Base-by-base conservation (phyloP, 2,888 invertebrate genomes). In the Lycia hirtaria region DNA sequence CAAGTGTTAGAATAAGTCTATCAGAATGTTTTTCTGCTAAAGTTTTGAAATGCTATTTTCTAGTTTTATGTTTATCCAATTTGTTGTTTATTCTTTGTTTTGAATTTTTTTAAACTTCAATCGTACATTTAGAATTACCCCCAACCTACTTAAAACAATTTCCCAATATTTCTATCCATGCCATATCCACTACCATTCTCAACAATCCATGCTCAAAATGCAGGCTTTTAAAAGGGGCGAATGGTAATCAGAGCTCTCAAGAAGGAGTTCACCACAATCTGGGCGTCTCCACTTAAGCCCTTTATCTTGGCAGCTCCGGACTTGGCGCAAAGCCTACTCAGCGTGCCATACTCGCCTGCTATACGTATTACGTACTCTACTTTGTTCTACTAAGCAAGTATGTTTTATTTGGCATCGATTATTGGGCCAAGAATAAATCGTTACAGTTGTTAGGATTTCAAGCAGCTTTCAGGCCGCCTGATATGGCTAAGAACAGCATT, bases 161-260 rank as follows among this genome's bases (percentile, higher is more conserved):
- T 2, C 14, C 0, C 5, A 15, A 7, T 2, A 1, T 37, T 12
- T 20, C 15, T 15, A 24, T 10, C 15, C 1, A 37, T 37, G 41
- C 49, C 68, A 64, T 62, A 69, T 65, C 72, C 78, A 79, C 73
- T 66, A 72, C 67, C 67, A 74, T 79, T 10, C 19, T 37, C 78
- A 68, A 75, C 64, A 68, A 65, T 71, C 64, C 26, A 22, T 37
- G 61, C 56, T 56, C 32, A 67, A 74, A 53, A 77, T 71, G 73
- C 73, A 73, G 71, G 78, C 81, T 83, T 83, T 80, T 78, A 77
- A 74, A 80, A 80, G 85, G 57, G 83, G 80, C 80, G 78, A 84
- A 85, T 78, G 82, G 87, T 87, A 87, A 88, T 88, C 81, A 87
- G 82, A 84, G 65, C 67, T 75, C 75, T 73, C 71, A 81, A 81